These are phyloP conservation scores for Amblyornis subalaris DNA, from an alignment of 2,113 vertebrate species.

Conservation along the genomic window DNA sequence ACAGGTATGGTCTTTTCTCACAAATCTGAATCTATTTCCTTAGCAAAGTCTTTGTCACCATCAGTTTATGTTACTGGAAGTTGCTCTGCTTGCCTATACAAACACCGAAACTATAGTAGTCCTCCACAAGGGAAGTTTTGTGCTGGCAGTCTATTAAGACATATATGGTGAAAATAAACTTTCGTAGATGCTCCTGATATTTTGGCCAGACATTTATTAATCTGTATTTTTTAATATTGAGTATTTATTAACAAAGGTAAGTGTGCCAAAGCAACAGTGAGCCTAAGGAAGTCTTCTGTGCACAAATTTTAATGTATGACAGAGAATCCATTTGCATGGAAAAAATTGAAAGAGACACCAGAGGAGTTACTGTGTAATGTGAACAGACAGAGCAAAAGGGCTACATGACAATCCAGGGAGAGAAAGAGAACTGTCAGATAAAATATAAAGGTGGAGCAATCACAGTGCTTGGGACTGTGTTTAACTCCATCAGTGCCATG, in stretches of 20 bases:
- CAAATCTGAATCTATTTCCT: background rate
- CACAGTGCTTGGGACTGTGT: background rate
- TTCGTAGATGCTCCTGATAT: background rate
- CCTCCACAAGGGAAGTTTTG: background rate
- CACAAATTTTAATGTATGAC: slow-evolving; percentile 13
- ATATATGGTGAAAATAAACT: background rate
- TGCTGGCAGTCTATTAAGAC: background rate
- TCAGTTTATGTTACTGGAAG: background rate
- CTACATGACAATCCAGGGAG: slow-evolving; percentile 40
- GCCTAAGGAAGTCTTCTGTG: slow-evolving; percentile 1
- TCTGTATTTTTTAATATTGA: background rate
- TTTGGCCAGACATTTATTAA: background rate
- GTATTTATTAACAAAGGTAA: background rate
- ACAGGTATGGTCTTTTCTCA: background rate
- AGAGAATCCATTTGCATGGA: slow-evolving; percentile 29
- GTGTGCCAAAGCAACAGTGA: background rate
- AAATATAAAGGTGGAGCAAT: slow-evolving; percentile 41
- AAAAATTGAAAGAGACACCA: slow-evolving; percentile 47
- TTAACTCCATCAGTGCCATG: slow-evolving; percentile 5
- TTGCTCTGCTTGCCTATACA: background rate
- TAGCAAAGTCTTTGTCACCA: background rate
- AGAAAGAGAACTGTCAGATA: slow-evolving; percentile 42
- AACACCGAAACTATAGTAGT: background rate
- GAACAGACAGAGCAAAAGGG: slow-evolving; percentile 64
- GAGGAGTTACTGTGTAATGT: slow-evolving; percentile 44